Percentiles rank a stretch among this genome's conserved stretches.
These are phyloP conservation scores for Heliothis peltigera DNA, from an alignment of 2,888 invertebrate species.

Conservation along the genomic window DNA sequence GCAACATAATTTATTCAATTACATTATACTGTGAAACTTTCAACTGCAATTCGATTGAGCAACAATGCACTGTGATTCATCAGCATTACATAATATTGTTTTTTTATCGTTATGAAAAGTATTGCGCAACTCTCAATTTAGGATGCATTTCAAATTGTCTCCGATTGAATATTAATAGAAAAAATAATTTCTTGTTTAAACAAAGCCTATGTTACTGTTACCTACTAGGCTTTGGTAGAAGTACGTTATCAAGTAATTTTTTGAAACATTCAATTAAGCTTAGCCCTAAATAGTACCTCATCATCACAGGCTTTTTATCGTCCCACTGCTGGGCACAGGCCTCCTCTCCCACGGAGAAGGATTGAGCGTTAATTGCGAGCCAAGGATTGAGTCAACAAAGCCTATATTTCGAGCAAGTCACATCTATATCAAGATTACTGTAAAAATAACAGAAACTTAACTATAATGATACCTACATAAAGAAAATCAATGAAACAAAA, in stretches of 20 bases:
- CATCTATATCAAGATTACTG: background rate
- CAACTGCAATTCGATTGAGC: background rate
- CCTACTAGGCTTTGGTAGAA: no score
- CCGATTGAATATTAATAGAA: no score
- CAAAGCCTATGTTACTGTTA: no score
- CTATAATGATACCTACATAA: background rate
- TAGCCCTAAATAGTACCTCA: no score
- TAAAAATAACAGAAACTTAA: background rate
- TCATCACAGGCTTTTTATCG: no score
- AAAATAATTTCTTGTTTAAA: no score
- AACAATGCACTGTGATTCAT: constrained; percentile 4
- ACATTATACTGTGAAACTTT: background rate
- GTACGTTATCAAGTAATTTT: no score
- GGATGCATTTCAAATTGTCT: background rate
- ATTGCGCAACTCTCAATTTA: background rate
- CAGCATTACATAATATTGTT: constrained; percentile 2
- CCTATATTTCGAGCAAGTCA: background rate
- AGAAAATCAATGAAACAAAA: constrained; percentile 21
- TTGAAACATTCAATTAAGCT: no score
- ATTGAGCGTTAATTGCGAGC: no score
- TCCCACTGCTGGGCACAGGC: no score
- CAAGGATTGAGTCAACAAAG: no score
- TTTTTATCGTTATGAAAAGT: background rate
- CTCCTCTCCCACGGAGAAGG: no score
- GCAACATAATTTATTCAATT: constrained; percentile 13